These are phyloP conservation scores for Leucoraja ocellata DNA, from an alignment of 2,797 vertebrate species.

Conservation along the genomic window DNA sequence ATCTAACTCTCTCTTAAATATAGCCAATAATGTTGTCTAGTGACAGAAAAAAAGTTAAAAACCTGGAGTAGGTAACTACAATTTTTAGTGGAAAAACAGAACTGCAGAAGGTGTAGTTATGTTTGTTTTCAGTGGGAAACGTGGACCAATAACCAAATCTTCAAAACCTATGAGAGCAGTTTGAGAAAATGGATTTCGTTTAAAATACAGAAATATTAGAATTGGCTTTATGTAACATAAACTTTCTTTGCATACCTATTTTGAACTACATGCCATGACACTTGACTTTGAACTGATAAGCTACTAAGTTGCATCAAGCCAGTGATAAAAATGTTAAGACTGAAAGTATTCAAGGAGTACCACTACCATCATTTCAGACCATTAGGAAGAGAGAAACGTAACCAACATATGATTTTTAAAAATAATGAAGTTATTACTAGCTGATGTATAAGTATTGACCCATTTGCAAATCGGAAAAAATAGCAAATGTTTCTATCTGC, in stretches of 20 bases:
- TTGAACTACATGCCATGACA: no score
- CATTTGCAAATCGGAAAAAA: background rate
- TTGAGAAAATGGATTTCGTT: background rate
- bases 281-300: background rate
- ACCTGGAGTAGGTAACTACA: background rate
- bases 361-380: background rate
- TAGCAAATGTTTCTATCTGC: background rate
- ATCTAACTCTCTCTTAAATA: no score
- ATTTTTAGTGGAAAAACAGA: background rate
- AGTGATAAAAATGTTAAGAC: background rate
- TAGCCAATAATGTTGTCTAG: background rate
- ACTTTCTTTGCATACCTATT: no score
- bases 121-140: background rate
- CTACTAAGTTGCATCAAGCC: background rate
- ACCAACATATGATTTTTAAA: background rate
- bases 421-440: background rate
- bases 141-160: background rate
- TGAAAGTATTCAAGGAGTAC: background rate
- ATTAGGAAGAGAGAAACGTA: background rate
- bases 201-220: background rate
- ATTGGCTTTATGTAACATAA: background rate
- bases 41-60: background rate
- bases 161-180: background rate
- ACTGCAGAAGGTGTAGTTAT: background rate
- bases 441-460: background rate